phyloP scores from a whole-genome alignment of 2,888 invertebrate genomes.

The Tetragnatha montana region DNA sequence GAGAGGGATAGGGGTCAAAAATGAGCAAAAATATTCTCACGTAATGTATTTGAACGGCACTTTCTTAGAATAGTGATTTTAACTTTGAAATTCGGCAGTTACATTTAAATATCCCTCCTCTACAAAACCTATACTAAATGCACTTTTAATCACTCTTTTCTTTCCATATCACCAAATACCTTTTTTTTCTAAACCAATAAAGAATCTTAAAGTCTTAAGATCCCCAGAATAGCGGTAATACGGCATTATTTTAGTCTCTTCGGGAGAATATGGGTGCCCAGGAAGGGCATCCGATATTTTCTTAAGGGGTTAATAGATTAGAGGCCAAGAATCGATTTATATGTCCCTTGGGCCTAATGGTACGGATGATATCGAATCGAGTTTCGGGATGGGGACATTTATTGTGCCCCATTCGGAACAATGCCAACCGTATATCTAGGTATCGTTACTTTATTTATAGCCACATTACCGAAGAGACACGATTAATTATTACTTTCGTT shows the following conservation, averaged over 20 bases:
- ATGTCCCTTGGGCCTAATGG: not conserved
- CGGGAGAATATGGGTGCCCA: not conserved
- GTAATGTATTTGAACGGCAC: no score
- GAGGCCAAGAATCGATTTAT: not conserved
- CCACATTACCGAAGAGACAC: not conserved
- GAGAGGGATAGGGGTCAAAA: no score
- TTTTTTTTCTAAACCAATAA: no score
- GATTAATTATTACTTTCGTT: not conserved
- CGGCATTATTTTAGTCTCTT: not conserved
- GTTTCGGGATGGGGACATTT: not conserved
- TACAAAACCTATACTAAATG: no score
- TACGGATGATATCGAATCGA: conserved; percentile 5
- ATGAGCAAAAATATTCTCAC: no score
- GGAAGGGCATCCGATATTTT: conserved; percentile 3
- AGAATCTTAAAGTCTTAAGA: no score
- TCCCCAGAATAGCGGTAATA: no score
- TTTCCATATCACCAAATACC: no score
- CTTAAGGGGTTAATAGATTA: conserved; percentile 6
- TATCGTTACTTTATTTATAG: not conserved
- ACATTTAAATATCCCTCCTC: no score
- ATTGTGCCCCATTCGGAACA: not conserved
- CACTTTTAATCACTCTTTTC: no score
- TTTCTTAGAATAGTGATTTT: no score
- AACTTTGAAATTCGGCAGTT: no score
- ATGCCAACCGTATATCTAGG: not conserved